These are phyloP conservation scores for Chalcosyrphus nemorum DNA, from an alignment of 2,888 invertebrate genomes.

Conservation along the genomic window DNA sequence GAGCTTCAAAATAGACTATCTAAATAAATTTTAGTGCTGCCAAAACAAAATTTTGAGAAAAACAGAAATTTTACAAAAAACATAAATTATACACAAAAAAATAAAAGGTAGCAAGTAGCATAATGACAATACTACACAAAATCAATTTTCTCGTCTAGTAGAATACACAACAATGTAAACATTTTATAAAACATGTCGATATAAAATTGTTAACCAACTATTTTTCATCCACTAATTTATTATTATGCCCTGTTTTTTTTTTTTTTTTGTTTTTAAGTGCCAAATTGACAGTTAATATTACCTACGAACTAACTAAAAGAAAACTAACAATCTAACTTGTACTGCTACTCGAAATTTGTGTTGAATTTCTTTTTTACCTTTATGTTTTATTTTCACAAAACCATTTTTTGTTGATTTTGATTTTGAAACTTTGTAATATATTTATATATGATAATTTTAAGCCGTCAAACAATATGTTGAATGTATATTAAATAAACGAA, in stretches of 20 bases:
- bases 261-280: conserved; percentile 58
- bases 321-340: conserved; percentile 46
- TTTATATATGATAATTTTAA: conserved; percentile 61
- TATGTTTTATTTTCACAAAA: conserved; percentile 1
- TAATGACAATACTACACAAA: conserved; percentile 49
- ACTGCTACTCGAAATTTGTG: conserved; percentile 46
- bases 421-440: conserved; percentile 65
- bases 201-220: neutral
- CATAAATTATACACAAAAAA: conserved; percentile 1
- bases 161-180: neutral
- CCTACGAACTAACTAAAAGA: conserved; percentile 11
- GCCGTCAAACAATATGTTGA: conserved; percentile 44
- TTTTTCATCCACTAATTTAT: conserved; percentile 27
- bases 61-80: conserved; percentile 8
- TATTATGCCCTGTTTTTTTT: conserved; percentile 27
- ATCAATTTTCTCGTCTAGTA: conserved; percentile 19
- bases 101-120: conserved; percentile 14
- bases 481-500: conserved; percentile 52
- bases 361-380: conserved; percentile 8
- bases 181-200: neutral
- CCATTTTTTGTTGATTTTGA: conserved; percentile 45
- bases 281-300: conserved; percentile 59
- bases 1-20: conserved; percentile 53
- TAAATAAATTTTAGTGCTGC: conserved; percentile 18
- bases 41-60: conserved; percentile 2